These are phyloP conservation scores for Sebastes miniatus DNA, from an alignment of 2,797 vertebrate species.

Conservation along the genomic window DNA sequence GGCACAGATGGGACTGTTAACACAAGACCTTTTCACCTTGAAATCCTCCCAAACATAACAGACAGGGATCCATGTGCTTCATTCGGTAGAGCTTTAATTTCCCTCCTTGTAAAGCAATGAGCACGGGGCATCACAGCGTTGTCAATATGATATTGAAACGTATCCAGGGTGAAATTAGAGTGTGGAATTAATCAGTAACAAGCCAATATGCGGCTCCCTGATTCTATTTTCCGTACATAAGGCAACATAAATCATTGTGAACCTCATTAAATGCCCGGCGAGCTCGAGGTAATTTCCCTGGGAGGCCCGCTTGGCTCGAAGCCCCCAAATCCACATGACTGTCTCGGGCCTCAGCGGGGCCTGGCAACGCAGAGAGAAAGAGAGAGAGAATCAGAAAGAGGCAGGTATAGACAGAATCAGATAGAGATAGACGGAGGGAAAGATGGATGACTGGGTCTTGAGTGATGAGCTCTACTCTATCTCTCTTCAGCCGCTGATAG, in stretches of 20 bases:
- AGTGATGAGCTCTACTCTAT: conserved; percentile 51
- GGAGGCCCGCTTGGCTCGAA: conserved; percentile 61
- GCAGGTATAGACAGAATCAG: conserved; percentile 40
- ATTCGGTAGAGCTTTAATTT: conserved; percentile 55
- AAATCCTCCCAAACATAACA: background rate
- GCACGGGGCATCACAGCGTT: conserved; percentile 28
- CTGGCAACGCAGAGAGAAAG: conserved; percentile 30
- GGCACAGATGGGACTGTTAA: conserved; percentile 14
- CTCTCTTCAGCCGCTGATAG: conserved; percentile 45
- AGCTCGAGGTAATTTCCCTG: conserved; percentile 67
- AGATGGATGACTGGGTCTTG: conserved; percentile 50
- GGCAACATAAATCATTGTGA: conserved; percentile 73
- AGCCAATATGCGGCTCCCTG: conserved; percentile 61
- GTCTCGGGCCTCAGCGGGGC: conserved; percentile 50
- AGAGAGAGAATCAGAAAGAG: background rate
- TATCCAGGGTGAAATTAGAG: conserved; percentile 64
- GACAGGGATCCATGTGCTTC: conserved; percentile 6
- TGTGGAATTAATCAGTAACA: conserved; percentile 70
- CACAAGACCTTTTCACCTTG: conserved; percentile 21
- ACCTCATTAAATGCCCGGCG: conserved; percentile 69
- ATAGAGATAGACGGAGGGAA: conserved; percentile 35
- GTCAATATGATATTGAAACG: conserved; percentile 69
- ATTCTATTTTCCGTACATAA: conserved; percentile 69
- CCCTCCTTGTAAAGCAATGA: conserved; percentile 43
- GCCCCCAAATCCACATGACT: conserved; percentile 58